phyloP scores from a whole-genome alignment of 2,888 invertebrate genomes.

The Ariolimax columbianus region DNA sequence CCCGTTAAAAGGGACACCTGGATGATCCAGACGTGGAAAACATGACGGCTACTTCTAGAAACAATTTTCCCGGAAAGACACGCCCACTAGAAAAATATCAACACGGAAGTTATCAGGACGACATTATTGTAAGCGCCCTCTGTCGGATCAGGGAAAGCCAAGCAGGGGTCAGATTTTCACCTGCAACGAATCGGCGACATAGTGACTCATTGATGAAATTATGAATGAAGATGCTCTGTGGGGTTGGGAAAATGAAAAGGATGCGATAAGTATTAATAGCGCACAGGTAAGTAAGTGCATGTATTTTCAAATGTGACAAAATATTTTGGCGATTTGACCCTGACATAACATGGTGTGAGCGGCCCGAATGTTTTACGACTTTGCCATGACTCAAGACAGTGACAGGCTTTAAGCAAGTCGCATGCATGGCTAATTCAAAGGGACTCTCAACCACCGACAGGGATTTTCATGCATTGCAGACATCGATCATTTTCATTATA shows the following conservation, averaged over 20 bases:
- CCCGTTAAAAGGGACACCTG: too few relatives aligned
- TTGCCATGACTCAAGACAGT: neutral
- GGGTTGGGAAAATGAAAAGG: neutral
- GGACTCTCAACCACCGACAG: neutral
- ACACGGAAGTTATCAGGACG: slow-evolving; percentile 16
- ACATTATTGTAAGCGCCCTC: slow-evolving; percentile 30
- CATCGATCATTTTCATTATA: neutral
- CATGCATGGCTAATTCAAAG: neutral
- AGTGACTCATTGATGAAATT: slow-evolving; percentile 19
- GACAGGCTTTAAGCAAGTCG: neutral
- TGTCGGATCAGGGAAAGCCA: slow-evolving; percentile 22
- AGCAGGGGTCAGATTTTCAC: slow-evolving; percentile 33
- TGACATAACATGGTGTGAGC: neutral
- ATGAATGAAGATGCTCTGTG: neutral
- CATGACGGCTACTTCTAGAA: too few relatives aligned
- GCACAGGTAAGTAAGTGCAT: slow-evolving; percentile 7
- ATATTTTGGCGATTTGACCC: neutral
- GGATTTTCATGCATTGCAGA: neutral
- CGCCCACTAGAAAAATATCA: slow-evolving; percentile 3
- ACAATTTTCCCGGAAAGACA: neutral
- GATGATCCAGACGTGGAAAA: too few relatives aligned
- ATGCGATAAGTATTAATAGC: neutral
- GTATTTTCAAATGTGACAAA: too few relatives aligned
- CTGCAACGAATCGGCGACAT: slow-evolving; percentile 15
- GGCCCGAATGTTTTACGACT: neutral